A percentile compares a stretch with the other conserved stretches of the same genome.
Evolutionary conservation across 2,888 invertebrate species (phyloP).

Genomic region (Dyspetes luteomarginatus): DNA sequence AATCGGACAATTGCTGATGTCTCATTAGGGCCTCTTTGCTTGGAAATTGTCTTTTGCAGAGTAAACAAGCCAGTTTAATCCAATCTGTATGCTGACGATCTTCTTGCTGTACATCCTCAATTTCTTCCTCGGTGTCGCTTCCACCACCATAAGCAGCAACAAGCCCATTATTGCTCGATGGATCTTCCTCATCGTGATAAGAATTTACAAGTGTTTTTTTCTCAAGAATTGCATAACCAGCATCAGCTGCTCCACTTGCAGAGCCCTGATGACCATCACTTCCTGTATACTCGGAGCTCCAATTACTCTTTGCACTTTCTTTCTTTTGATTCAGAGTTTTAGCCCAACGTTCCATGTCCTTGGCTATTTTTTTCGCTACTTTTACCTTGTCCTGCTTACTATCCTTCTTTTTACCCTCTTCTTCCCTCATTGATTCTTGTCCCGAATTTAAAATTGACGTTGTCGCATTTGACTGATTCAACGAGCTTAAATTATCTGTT

Average conservation of each 20-base stretch:
- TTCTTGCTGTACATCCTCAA: slow-evolving; percentile 86
- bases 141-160: slow-evolving; percentile 93
- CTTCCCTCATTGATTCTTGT: slow-evolving; percentile 83
- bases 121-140: slow-evolving; percentile 88
- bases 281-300: slow-evolving; percentile 77
- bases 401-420: slow-evolving; percentile 89
- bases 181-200: slow-evolving; percentile 81
- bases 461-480: slow-evolving; percentile 68
- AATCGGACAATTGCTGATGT: slow-evolving; percentile 96
- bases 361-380: slow-evolving; percentile 98
- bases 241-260: slow-evolving; percentile 93
- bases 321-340: slow-evolving; percentile 98
- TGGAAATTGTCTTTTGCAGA: slow-evolving; percentile 98
- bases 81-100: slow-evolving; percentile 89
- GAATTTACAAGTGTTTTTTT: slow-evolving; percentile 85
- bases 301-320: slow-evolving; percentile 85
- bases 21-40: slow-evolving; percentile 94
- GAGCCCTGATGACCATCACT: slow-evolving; percentile 81
- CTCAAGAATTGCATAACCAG: slow-evolving; percentile 96
- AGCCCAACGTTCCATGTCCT: slow-evolving; percentile 98
- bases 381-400: slow-evolving; percentile 97
- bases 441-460: slow-evolving; percentile 49
- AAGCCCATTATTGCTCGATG: slow-evolving; percentile 84
- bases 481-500: slow-evolving; percentile 56
- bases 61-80: slow-evolving; percentile 94